A percentile compares a stretch with the other conserved stretches of the same genome.
Conservation (phyloP, 1,140 invertebrate species). For the Drosophila mojavensis region DNA sequence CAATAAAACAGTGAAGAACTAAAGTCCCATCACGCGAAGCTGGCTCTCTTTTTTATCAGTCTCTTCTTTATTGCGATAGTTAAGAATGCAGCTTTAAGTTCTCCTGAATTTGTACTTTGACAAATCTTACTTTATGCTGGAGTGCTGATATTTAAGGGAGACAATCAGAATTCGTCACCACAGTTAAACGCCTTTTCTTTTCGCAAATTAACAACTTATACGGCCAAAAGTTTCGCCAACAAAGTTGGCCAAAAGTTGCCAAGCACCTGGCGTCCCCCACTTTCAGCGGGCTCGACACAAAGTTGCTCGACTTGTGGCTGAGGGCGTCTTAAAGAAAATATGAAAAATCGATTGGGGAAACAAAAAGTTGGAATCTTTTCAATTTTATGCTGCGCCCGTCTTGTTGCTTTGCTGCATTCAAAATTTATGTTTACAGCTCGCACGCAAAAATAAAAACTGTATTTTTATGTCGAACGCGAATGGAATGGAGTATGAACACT, state of each 20-base stretch:
- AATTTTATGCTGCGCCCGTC: conserved; percentile 61
- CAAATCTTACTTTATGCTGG: background rate
- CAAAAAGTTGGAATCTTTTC: conserved; percentile 63
- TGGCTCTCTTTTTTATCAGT: too few relatives aligned
- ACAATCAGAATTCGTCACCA: conserved; percentile 43
- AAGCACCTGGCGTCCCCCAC: conserved; percentile 62
- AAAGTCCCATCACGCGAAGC: too few relatives aligned
- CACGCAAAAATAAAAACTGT: conserved; percentile 70
- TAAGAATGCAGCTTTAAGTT: background rate
- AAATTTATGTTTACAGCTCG: conserved; percentile 77
- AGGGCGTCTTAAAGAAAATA: conserved; percentile 41
- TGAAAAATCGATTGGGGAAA: conserved; percentile 47
- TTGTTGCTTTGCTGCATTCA: conserved; percentile 40
- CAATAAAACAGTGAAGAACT: too few relatives aligned
- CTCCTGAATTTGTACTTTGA: background rate
- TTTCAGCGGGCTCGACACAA: conserved; percentile 54
- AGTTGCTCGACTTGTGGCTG: conserved; percentile 49
- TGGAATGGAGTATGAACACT: conserved; percentile 17
- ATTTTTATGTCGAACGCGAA: conserved; percentile 62
- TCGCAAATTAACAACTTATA: conserved; percentile 81
- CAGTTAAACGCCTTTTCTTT: conserved; percentile 72
- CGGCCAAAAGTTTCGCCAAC: conserved; percentile 65
- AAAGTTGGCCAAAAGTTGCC: conserved; percentile 64
- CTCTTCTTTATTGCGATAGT: too few relatives aligned
- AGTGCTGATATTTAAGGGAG: conserved; percentile 23